Conservation (phyloP, 2,797 vertebrate species). For the Typhlichthys subterraneus region DNA sequence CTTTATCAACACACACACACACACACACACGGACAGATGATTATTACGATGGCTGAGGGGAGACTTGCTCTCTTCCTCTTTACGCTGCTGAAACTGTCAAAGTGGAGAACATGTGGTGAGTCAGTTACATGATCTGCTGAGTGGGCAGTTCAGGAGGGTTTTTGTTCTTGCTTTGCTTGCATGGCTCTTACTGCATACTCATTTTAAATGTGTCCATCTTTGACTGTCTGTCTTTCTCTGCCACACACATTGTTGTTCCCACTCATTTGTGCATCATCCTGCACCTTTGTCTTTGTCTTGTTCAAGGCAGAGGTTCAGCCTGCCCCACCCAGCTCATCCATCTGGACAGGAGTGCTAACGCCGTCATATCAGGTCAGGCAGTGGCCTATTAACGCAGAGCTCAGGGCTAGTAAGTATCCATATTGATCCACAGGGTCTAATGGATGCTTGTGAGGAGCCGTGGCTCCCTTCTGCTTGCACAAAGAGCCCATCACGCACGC, state of each 20-base stretch:
- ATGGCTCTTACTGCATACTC: neutral
- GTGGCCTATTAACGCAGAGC: constrained; percentile 65
- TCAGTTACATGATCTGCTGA: constrained; percentile 29
- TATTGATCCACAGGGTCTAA: constrained; percentile 78
- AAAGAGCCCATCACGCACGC: constrained; percentile 61
- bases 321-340: constrained; percentile 42
- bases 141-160: constrained; percentile 8
- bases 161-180: constrained; percentile 26
- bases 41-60: constrained; percentile 30
- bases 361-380: constrained; percentile 59
- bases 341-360: constrained; percentile 64
- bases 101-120: constrained; percentile 30
- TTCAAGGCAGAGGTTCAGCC: constrained; percentile 22
- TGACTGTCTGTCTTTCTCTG: neutral
- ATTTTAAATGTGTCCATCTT: constrained; percentile 13
- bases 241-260: neutral
- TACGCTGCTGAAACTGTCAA: constrained; percentile 29
- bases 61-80: constrained; percentile 44
- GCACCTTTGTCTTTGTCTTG: constrained; percentile 24
- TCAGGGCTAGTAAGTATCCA: constrained; percentile 61
- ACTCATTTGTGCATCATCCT: constrained; percentile 33
- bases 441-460: constrained; percentile 68
- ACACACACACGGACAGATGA: constrained; percentile 23
- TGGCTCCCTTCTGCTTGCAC: constrained; percentile 65
- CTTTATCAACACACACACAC: constrained; percentile 17